These are phyloP conservation scores for Schizaphis graminum DNA, from an alignment of 2,888 invertebrate species.

Conservation along the genomic window DNA sequence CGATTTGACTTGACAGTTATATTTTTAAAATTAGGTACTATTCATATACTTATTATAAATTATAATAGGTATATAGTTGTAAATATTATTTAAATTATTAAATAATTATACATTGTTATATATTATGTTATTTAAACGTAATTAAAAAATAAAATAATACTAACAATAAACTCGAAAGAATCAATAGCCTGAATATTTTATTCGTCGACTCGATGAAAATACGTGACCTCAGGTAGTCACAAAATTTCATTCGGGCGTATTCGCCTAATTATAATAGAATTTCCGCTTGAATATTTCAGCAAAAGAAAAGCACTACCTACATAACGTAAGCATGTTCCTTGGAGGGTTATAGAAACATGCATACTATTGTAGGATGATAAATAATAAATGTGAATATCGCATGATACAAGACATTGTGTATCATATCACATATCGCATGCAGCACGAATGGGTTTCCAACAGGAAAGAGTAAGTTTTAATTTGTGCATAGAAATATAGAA, in stretches of 20 bases:
- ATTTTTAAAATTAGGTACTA: background rate
- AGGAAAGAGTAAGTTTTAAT: slow-evolving; percentile 43
- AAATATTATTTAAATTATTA: background rate
- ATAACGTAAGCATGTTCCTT: slow-evolving; percentile 46
- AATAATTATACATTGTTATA: background rate
- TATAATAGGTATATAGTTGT: background rate
- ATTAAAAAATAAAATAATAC: background rate
- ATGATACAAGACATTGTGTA: slow-evolving; percentile 50
- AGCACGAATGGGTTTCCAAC: slow-evolving; percentile 49
- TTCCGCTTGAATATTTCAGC: slow-evolving; percentile 50
- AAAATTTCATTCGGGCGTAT: slow-evolving; percentile 19
- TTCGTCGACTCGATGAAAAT: background rate
- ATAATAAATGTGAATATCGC: slow-evolving; percentile 60
- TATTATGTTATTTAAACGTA: background rate
- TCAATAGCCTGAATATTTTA: slow-evolving; percentile 51
- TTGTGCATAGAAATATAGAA: slow-evolving; percentile 29
- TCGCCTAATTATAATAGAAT: slow-evolving; percentile 49
- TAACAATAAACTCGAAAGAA: background rate
- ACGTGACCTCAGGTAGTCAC: slow-evolving; percentile 36
- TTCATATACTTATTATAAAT: background rate
- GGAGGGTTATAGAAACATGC: slow-evolving; percentile 32
- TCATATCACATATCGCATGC: slow-evolving; percentile 52
- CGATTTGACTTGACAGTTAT: background rate
- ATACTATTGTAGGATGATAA: background rate
- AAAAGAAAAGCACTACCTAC: slow-evolving; percentile 26